These are phyloP conservation scores for Misgurnus mizolepis DNA, from an alignment of 2,113 vertebrate genomes.

Conservation along the genomic window DNA sequence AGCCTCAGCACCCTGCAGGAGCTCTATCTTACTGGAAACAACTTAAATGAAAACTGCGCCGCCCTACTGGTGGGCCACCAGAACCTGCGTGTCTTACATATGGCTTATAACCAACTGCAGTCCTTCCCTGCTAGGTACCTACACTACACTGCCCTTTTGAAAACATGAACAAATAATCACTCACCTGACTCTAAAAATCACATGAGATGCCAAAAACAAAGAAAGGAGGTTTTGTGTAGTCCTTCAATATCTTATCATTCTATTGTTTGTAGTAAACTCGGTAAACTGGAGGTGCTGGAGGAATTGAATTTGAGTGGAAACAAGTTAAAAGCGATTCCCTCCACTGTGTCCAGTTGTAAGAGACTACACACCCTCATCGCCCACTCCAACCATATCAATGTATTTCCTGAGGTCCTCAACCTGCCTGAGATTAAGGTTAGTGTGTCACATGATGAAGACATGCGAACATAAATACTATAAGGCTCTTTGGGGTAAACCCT, in stretches of 20 bases:
- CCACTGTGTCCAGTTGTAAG: conserved; percentile 92
- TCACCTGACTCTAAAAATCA: no score
- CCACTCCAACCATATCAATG: conserved; percentile 91
- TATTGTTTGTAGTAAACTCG: conserved; percentile 83
- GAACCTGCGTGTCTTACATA: conserved; percentile 86
- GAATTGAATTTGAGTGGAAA: conserved; percentile 95
- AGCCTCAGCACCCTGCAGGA: conserved; percentile 89
- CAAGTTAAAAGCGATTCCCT: conserved; percentile 92
- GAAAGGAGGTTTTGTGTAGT: no score
- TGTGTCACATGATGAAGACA: background rate
- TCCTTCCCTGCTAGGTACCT: conserved; percentile 92
- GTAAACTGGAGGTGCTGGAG: conserved; percentile 90
- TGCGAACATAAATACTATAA: background rate
- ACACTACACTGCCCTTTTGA: background rate
- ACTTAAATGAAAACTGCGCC: conserved; percentile 87
- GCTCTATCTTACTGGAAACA: conserved; percentile 88
- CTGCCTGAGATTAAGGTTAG: conserved; percentile 93
- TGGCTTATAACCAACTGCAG: conserved; percentile 90
- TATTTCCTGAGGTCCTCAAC: conserved; percentile 93
- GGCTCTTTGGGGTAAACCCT: background rate
- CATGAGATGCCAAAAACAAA: no score
- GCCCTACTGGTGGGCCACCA: conserved; percentile 84
- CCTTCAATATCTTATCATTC: background rate
- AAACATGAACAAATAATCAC: no score
- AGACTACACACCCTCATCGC: conserved; percentile 89